phyloP scores from a whole-genome alignment of 2,888 invertebrate genomes.

The Pilophorus perplexus region DNA sequence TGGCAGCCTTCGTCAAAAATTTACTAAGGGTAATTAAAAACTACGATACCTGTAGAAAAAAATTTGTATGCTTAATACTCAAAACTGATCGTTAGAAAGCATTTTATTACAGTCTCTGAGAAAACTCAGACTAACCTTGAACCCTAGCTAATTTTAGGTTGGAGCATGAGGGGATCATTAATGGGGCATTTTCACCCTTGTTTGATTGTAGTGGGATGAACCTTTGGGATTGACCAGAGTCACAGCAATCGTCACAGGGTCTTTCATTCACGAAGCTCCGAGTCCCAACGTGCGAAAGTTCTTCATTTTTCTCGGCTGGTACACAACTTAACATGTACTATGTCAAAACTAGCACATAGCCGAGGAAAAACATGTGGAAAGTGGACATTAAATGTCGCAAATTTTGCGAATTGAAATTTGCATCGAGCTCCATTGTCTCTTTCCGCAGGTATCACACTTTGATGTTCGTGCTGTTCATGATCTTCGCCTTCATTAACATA shows the following conservation, averaged over 20 bases:
- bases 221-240: background rate
- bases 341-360: background rate
- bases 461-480: background rate
- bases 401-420: background rate
- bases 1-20: too few relatives aligned
- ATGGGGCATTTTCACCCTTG: background rate
- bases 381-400: background rate
- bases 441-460: background rate
- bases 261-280: background rate
- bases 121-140: too few relatives aligned
- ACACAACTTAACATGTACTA: background rate
- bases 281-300: background rate
- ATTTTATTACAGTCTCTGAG: too few relatives aligned
- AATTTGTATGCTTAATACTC: too few relatives aligned
- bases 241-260: background rate
- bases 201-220: constrained; percentile 8
- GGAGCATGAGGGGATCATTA: too few relatives aligned
- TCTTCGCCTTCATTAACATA: background rate
- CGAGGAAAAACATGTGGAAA: background rate
- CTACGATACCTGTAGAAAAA: too few relatives aligned
- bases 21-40: too few relatives aligned
- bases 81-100: too few relatives aligned
- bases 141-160: too few relatives aligned
- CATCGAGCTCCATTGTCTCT: constrained; percentile 6
- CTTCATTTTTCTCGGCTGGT: background rate